Percentiles rank a stretch among this genome's conserved stretches.
These are phyloP conservation scores for Calliphora vicina DNA, from an alignment of 1,140 invertebrate genomes.

Conservation along the genomic window DNA sequence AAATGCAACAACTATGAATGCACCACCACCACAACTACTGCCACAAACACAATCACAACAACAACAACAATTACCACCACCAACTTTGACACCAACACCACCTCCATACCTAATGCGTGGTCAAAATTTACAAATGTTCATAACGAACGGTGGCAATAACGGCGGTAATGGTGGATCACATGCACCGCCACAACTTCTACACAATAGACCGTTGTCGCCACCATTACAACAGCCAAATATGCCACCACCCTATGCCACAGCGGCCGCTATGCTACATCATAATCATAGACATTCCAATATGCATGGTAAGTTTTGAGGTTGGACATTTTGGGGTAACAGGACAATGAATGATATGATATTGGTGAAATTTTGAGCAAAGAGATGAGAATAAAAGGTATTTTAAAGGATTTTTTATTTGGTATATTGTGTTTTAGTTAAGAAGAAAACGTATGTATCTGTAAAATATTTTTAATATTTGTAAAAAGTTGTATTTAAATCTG, in stretches of 20 bases:
- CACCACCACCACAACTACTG: conserved; percentile 44
- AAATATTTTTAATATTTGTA: no score
- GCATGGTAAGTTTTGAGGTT: conserved; percentile 39
- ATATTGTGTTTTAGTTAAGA: no score
- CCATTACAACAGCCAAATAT: conserved; percentile 15
- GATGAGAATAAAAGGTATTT: background rate
- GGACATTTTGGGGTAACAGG: background rate
- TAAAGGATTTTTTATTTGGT: background rate
- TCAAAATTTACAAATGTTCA: conserved; percentile 20
- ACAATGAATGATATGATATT: background rate
- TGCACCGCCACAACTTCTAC: background rate
- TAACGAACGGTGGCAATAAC: background rate
- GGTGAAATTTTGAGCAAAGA: background rate
- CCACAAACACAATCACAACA: conserved; percentile 22
- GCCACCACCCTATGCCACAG: conserved; percentile 36
- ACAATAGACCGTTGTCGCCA: conserved; percentile 15
- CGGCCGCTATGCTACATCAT: conserved; percentile 37
- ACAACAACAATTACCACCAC: conserved; percentile 23
- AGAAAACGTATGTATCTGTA: no score
- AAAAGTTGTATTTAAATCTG: no score
- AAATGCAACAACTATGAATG: conserved; percentile 7
- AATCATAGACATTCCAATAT: conserved; percentile 48
- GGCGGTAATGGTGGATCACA: background rate
- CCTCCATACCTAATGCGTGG: conserved; percentile 47
- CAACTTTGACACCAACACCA: conserved; percentile 46